Base-by-base conservation (phyloP, 2,797 vertebrate species). In the Ciconia nigra region DNA sequence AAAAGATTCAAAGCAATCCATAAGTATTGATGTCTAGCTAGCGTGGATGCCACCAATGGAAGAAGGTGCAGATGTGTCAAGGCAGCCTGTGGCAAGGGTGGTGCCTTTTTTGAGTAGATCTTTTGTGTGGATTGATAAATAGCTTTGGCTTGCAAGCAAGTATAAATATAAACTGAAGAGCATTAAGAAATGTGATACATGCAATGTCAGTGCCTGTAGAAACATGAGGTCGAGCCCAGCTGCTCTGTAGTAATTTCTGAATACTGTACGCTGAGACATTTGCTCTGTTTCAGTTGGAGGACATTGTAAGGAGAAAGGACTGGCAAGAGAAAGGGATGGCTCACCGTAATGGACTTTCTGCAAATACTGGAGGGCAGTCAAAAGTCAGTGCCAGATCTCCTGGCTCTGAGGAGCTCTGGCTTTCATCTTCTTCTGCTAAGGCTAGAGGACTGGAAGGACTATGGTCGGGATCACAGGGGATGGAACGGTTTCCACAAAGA, bases 381-480 rank as follows among this genome's bases (percentile, higher is more conserved):
- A 54, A 76, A 67, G 33, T n/a, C 55, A 25, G 10, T 73, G 29
- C 13, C 61, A 78, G 15, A 46, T 59, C 15, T n/a, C 21, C 35
- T 31, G 54, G 16, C 24, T 62, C 35, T 62, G 73, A 61, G 25
- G 47, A 67, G 17, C 69, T 72, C 52, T 59, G 79, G 9, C 35
- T 90, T 88, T 83, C 63, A 39, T 58, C 65, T 76, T 58, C 42
- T 41, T 71, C 31, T 67, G 37, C 74, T 83, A 24, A 93, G 20
- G 58, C 58, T 41, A 46, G 22, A 57, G 42, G 37, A 37, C 26
- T 41, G 21, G 44, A 57, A 37, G 37, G 31, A 31, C 31, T 51
- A 14, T 0, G 2, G 22, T 7, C 22, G 7, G 44, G 54, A 28
- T 41, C 39, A 33, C 1, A 9, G 42, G 3, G 16, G 42, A 31